These are phyloP conservation scores for Protodeltote pygarga DNA, from an alignment of 2,888 invertebrate species.

Conservation along the genomic window DNA sequence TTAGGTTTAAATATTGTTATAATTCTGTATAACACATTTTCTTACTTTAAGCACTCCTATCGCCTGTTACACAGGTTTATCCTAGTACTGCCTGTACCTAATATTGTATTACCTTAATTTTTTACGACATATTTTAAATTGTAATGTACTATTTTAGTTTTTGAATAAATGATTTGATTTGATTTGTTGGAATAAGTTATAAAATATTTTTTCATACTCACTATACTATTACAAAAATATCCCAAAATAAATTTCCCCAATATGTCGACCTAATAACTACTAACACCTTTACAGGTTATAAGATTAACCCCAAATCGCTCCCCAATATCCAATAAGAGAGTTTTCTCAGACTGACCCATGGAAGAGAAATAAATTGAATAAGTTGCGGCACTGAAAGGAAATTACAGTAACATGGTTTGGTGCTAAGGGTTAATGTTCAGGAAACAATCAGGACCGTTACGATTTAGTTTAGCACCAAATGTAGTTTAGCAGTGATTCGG, in stretches of 20 bases:
- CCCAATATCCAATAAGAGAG: conserved; percentile 36
- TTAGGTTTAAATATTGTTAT: no score
- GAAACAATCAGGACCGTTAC: conserved; percentile 59
- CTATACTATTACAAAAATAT: background rate
- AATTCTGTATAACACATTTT: no score
- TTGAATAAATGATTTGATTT: no score
- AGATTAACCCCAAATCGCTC: conserved; percentile 24
- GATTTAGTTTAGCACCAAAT: conserved; percentile 49
- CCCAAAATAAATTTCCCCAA: conserved; percentile 9
- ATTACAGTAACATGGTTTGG: conserved; percentile 70
- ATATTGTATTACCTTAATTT: no score
- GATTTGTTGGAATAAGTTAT: no score
- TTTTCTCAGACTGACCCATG: conserved; percentile 46
- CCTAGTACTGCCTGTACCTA: no score
- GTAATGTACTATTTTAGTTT: no score
- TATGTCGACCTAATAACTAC: conserved; percentile 13
- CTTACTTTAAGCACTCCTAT: no score
- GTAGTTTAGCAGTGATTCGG: conserved; percentile 34
- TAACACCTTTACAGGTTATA: conserved; percentile 2
- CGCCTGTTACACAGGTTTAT: no score
- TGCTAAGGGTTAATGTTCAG: conserved; percentile 70
- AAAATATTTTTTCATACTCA: background rate
- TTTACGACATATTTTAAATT: no score
- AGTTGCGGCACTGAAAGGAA: conserved; percentile 67
- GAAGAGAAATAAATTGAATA: conserved; percentile 75